Percentiles rank a stretch among this genome's conserved stretches.
These are phyloP conservation scores for Alcedo atthis DNA, from an alignment of 2,797 vertebrate species.

Conservation along the genomic window DNA sequence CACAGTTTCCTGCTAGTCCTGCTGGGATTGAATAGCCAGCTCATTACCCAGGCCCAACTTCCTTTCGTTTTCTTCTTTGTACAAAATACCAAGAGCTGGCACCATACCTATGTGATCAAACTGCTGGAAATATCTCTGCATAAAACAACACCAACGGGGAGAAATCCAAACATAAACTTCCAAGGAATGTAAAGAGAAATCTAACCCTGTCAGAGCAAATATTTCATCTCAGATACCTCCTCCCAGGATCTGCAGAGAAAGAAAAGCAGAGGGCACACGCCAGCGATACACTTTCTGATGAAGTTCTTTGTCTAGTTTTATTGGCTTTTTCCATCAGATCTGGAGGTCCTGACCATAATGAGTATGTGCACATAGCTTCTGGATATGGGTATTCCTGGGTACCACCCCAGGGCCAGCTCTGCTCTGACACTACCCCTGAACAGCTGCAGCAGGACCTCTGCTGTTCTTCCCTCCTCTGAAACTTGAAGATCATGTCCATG, in stretches of 20 bases:
- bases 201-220: neutral
- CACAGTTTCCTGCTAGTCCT: slow-evolving; percentile 33
- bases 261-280: neutral
- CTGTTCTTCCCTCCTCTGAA: neutral
- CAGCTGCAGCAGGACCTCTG: neutral
- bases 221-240: neutral
- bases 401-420: neutral
- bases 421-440: neutral
- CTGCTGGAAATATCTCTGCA: neutral
- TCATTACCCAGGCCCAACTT: slow-evolving; percentile 59
- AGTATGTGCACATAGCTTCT: accelerated
- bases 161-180: slow-evolving; percentile 10
- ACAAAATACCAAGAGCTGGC: neutral
- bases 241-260: neutral
- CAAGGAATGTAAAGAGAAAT: slow-evolving; percentile 30
- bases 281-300: neutral
- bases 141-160: neutral
- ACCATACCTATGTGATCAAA: neutral
- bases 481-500: neutral
- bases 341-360: neutral
- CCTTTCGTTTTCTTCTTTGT: slow-evolving; percentile 29
- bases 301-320: neutral
- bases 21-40: slow-evolving; percentile 56
- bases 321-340: neutral
- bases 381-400: neutral